A percentile compares a stretch with the other conserved stretches of the same genome.
Evolutionary conservation across 2,888 invertebrate genomes (phyloP).

Genomic region (Bruchidius siliquastri): DNA sequence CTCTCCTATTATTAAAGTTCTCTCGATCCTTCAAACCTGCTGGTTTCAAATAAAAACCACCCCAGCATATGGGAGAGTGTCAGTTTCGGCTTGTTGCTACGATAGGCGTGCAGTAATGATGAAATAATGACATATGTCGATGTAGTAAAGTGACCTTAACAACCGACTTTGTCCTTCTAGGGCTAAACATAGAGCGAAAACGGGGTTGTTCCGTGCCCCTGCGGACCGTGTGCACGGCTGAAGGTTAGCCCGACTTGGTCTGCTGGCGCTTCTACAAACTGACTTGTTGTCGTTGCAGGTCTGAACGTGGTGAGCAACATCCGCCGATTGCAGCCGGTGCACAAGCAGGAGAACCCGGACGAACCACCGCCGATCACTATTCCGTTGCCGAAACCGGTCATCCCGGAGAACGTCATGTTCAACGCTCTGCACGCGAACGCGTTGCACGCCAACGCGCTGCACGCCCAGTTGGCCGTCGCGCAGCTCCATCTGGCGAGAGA

Average conservation of each 20-base stretch:
- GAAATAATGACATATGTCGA: background rate
- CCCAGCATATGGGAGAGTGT: too few relatives aligned
- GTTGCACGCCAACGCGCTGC: conserved; percentile 16
- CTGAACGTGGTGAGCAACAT: conserved; percentile 47
- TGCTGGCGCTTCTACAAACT: background rate
- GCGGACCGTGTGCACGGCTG: background rate
- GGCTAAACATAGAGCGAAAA: background rate
- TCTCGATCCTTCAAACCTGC: too few relatives aligned
- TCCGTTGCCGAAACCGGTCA: conserved; percentile 40
- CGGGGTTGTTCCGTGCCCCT: background rate
- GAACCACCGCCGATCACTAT: conserved; percentile 43
- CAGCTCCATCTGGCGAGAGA: conserved; percentile 28
- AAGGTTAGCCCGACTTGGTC: background rate
- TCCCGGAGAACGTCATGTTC: conserved; percentile 35
- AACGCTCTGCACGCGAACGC: conserved; percentile 24
- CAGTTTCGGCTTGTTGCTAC: background rate
- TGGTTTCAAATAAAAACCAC: too few relatives aligned
- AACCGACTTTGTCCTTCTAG: background rate
- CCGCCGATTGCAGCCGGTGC: conserved; percentile 40
- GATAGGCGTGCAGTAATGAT: background rate
- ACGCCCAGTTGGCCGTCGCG: conserved; percentile 32
- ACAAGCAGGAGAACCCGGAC: conserved; percentile 36
- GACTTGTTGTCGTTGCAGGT: conserved; percentile 27
- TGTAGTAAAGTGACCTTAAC: background rate
- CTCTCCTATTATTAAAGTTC: too few relatives aligned